Evolutionary conservation across 2,888 invertebrate species (phyloP), one percentile per base, ranked within the genome.

Genomic region (Conchocele bisecta): DNA sequence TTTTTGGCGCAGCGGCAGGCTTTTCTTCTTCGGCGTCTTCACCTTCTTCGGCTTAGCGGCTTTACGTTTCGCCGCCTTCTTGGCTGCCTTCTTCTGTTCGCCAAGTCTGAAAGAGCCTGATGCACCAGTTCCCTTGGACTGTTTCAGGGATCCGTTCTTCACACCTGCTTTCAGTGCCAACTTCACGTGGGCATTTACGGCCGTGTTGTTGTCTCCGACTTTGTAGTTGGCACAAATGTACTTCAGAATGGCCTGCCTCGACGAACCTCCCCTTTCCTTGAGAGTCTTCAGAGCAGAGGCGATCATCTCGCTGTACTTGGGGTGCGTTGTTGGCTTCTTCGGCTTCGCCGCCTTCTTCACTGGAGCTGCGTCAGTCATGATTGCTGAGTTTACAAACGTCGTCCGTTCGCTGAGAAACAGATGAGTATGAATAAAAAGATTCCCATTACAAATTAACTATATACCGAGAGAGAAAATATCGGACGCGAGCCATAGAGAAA

Each of bases 181-280:
- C 72, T 91, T 91, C 70, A 92, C 82, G 63, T 91, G 91, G 37
- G 84, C 77, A 83, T 91, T 91, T 72, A 90, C 86, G 13, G 85
- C 74, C 71, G 89, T 91, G 63, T 89, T 84, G 65, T 91, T 91
- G 5, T 83, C 81, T 29, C 89, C 90, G 37, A 92, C 90, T 56
- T 89, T 90, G 89, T 88, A 92, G 86, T 91, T 88, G 31, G 85
- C 81, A 42, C 87, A 66, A 67, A 92, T 91, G 86, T 91, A 91
- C 72, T 92, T 92, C 59, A 91, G 82, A 71, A 92, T 91, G 22
- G 92, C 92, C 75, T 91, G 91, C 56, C 91, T 86, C 6, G 92
- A 92, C 24, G 92, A 91, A 17, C 92, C 92, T 57, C 89, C 89
- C 33, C 90, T 82, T 58, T 92, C 92, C 75, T 91, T 92, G 67